Conservation (phyloP, 2,113 vertebrate species). For the Lophius piscatorius region DNA sequence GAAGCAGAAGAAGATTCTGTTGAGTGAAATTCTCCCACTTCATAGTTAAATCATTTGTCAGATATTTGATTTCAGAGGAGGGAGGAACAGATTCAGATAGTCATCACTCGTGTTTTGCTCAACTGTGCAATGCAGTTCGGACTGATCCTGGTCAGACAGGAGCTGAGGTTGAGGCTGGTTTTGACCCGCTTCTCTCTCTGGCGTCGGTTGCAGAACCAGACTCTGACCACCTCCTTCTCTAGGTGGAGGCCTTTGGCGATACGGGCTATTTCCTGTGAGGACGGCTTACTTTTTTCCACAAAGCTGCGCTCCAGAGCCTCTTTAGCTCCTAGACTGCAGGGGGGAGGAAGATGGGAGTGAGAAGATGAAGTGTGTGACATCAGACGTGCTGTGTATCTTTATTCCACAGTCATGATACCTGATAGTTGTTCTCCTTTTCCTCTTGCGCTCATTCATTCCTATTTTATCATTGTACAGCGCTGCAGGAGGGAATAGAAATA, state of each 20-base stretch:
- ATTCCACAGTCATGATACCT: slow-evolving; percentile 79
- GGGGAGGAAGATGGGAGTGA: slow-evolving; percentile 3
- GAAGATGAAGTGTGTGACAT: not conserved
- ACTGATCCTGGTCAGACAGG: slow-evolving; percentile 88
- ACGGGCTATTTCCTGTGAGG: slow-evolving; percentile 94
- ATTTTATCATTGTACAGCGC: slow-evolving; percentile 95
- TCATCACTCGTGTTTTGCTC: slow-evolving; percentile 59
- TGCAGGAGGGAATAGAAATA: slow-evolving; percentile 56
- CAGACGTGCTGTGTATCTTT: not conserved
- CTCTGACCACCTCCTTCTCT: slow-evolving; percentile 97
- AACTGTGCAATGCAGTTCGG: slow-evolving; percentile 82
- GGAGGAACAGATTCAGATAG: too few species aligned
- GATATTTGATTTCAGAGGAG: too few species aligned
- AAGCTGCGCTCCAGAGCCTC: slow-evolving; percentile 94
- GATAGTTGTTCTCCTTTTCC: slow-evolving; percentile 96
- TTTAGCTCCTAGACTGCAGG: slow-evolving; percentile 90
- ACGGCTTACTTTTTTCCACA: slow-evolving; percentile 94
- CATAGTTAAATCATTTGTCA: not conserved
- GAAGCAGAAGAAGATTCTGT: too few species aligned
- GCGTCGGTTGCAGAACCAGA: slow-evolving; percentile 98
- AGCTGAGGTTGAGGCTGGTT: slow-evolving; percentile 92
- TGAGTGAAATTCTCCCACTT: too few species aligned
- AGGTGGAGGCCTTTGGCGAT: slow-evolving; percentile 95
- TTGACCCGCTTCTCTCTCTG: slow-evolving; percentile 98
- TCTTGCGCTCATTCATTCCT: slow-evolving; percentile 93